These are phyloP conservation scores for Etheostoma nigrum DNA, from an alignment of 2,797 vertebrate species.

Conservation along the genomic window DNA sequence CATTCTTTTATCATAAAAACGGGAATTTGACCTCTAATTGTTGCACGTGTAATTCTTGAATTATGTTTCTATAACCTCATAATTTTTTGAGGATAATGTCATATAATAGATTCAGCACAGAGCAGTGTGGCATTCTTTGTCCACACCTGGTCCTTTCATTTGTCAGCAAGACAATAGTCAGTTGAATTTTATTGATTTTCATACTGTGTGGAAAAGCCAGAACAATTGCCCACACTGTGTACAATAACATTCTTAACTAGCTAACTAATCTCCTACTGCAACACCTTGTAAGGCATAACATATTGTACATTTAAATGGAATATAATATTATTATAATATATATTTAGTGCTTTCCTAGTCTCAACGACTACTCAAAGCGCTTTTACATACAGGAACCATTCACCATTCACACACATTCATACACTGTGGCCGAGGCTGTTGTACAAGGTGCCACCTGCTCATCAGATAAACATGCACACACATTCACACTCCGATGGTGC, in stretches of 20 bases:
- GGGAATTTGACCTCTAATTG: not conserved
- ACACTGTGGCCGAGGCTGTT: no score
- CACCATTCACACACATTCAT: no score
- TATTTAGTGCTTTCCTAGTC: no score
- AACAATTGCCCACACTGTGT: not conserved
- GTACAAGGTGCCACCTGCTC: no score
- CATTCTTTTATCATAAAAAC: not conserved
- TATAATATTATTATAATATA: no score
- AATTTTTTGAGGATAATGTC: not conserved
- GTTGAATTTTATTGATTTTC: not conserved
- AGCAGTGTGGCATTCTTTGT: not conserved
- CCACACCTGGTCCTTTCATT: not conserved
- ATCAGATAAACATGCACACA: no score
- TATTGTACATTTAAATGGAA: not conserved
- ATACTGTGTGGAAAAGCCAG: not conserved
- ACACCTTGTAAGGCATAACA: no score
- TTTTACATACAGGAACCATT: no score
- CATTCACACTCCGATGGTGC: no score
- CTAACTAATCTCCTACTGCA: not conserved
- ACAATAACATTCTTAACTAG: not conserved
- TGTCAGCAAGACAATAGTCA: not conserved
- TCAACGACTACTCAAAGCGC: no score
- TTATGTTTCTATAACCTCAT: not conserved
- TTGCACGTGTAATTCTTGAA: not conserved
- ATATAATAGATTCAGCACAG: not conserved